Conservation (phyloP, 2,797 vertebrate species). For the Meriones psammophilus region DNA sequence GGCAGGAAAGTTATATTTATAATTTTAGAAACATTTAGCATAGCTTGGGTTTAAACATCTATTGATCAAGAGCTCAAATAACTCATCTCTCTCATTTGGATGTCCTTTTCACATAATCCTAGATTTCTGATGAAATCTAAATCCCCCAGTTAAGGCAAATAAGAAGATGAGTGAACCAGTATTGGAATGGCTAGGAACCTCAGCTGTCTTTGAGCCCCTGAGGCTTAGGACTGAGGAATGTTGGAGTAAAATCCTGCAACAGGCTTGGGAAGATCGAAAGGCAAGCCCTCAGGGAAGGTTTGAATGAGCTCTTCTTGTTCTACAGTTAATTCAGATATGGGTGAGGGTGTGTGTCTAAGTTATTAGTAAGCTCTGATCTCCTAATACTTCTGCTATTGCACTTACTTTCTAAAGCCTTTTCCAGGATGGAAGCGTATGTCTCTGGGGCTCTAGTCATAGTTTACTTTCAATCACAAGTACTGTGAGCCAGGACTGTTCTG, state of each 20-base stretch:
- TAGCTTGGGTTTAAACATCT: neutral
- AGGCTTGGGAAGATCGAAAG: conserved; percentile 6
- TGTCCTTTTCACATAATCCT: neutral
- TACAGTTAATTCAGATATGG: neutral
- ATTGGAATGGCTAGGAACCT: neutral
- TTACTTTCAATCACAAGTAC: neutral
- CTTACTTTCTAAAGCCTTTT: neutral
- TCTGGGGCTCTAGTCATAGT: neutral
- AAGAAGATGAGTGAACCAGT: neutral
- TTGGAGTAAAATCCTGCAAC: neutral
- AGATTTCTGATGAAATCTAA: neutral
- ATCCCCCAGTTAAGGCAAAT: neutral
- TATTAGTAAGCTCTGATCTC: neutral
- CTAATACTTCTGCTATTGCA: neutral
- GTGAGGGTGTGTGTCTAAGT: neutral
- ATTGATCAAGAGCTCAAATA: neutral
- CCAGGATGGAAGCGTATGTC: neutral
- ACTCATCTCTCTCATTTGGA: neutral
- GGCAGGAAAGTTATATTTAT: conserved; percentile 6
- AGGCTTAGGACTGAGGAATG: neutral
- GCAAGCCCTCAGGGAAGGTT: neutral
- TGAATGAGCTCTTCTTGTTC: neutral
- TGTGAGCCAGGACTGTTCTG: neutral
- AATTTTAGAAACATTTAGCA: neutral
- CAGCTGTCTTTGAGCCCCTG: neutral